These are phyloP conservation scores for Machaerirhynchus nigripectus DNA, from an alignment of 2,113 vertebrate species.

Conservation along the genomic window DNA sequence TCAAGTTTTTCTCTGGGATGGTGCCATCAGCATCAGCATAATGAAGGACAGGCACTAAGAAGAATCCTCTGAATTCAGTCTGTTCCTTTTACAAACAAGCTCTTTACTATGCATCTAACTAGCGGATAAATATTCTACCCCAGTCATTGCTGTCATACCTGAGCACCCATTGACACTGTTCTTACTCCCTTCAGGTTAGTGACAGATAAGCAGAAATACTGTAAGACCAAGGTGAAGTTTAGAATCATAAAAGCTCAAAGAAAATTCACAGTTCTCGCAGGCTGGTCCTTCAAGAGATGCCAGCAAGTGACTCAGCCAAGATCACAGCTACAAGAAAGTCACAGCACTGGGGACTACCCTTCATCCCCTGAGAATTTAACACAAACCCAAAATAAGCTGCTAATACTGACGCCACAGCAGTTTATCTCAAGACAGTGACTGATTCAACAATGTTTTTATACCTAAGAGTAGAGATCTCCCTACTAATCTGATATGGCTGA, in stretches of 20 bases:
- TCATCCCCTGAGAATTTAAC: neutral
- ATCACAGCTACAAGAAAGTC: neutral
- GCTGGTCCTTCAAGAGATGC: neutral
- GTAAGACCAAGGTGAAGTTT: neutral
- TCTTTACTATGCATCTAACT: neutral
- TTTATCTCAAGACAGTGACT: neutral
- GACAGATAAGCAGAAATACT: conserved; percentile 16
- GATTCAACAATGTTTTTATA: neutral
- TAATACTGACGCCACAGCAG: neutral
- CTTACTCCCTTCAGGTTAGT: neutral
- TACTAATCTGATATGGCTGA: neutral
- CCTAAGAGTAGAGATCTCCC: neutral
- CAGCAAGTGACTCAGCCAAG: neutral
- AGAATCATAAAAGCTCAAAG: neutral
- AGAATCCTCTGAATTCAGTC: neutral
- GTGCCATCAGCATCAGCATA: neutral
- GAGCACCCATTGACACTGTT: neutral
- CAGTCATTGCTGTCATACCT: conserved; percentile 3
- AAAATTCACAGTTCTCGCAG: neutral
- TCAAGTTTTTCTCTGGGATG: neutral
- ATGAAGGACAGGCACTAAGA: neutral
- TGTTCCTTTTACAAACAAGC: neutral
- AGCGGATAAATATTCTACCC: conserved; percentile 4
- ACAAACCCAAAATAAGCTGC: neutral
- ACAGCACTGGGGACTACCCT: neutral